Evolutionary conservation across 1,140 invertebrate species (phyloP), one percentile per base, ranked within the genome.

Genomic region (Aporrectodea caliginosa): DNA sequence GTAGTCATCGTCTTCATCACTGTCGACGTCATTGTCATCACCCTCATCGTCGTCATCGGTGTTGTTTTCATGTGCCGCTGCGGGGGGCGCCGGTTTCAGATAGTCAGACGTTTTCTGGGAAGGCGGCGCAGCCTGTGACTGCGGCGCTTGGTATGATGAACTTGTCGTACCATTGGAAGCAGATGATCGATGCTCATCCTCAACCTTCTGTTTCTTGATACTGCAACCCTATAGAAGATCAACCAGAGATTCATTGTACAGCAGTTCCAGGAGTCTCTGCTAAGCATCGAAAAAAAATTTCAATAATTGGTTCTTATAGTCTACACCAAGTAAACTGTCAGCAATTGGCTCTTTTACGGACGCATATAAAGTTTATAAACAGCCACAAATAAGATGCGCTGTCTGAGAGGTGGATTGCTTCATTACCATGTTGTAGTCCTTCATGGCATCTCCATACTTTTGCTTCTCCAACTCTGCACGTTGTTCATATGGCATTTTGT

Each of bases 401-500:
- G n/a, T n/a, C n/a, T n/a, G n/a, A n/a, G n/a, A n/a, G n/a, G n/a
- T 74, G 22, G 73, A 74, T 33, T 2, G 73, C 73, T 32, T n/a
- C 31, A 22, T 76, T 58, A 79, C 78, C 78, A 73, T 72, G 30
- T 73, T 79, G 75, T 84, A 86, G 32, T 82, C 83, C 32, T 80
- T 80, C 84, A 86, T 85, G 29, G 81, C 82, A 33, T 69, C 27
- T 80, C 85, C 84, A 78, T 86, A 86, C 73, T 83, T 84, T 72
- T 84, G 84, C 73, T 81, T 80, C 78, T 83, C 84, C 78, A 83
- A 82, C 32, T 84, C 81, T 58, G 82, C 83, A 68, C 70, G 75
- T 73, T 84, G 83, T 73, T 84, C 84, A 79, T 84, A 86, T 32
- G 93, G 93, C 58, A 92, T 91, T 90, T 97, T 98, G 83, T 97